Conservation (phyloP, 2,113 vertebrate genomes). For the Phoxinus phoxinus region DNA sequence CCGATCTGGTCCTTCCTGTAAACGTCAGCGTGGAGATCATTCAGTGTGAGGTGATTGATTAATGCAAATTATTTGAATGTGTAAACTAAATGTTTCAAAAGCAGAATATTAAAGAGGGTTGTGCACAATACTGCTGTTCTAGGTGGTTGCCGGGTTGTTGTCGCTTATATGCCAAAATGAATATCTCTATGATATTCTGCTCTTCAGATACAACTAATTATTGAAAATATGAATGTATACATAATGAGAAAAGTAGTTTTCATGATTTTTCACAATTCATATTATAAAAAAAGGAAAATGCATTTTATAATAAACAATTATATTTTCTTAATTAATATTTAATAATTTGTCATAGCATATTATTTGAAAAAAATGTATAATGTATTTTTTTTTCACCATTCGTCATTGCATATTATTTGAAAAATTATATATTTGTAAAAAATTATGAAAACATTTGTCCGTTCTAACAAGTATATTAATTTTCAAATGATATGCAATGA, state of each 20-base stretch:
- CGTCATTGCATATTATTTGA: not conserved
- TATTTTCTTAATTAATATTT: not conserved
- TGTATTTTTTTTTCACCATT: not conserved
- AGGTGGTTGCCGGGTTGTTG: not conserved
- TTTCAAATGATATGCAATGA: not conserved
- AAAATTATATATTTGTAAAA: not conserved
- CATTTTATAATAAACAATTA: not conserved
- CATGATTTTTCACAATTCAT: not conserved
- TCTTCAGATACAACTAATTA: not conserved
- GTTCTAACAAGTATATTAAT: not conserved
- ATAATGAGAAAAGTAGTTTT: not conserved
- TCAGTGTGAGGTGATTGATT: conserved; percentile 78
- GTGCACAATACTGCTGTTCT: not conserved
- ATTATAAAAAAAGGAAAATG: not conserved
- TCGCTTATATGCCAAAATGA: not conserved
- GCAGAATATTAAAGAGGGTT: not conserved
- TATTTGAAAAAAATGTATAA: not conserved
- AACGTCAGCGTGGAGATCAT: conserved; percentile 86
- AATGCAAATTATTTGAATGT: not conserved
- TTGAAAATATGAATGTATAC: not conserved
- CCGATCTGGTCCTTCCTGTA: conserved; percentile 78
- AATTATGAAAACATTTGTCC: not conserved
- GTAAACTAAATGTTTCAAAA: not conserved
- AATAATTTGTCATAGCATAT: not conserved
- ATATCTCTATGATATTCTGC: not conserved